Conservation (phyloP, 1,140 invertebrate genomes). For the Leptinotarsa lineolata region DNA sequence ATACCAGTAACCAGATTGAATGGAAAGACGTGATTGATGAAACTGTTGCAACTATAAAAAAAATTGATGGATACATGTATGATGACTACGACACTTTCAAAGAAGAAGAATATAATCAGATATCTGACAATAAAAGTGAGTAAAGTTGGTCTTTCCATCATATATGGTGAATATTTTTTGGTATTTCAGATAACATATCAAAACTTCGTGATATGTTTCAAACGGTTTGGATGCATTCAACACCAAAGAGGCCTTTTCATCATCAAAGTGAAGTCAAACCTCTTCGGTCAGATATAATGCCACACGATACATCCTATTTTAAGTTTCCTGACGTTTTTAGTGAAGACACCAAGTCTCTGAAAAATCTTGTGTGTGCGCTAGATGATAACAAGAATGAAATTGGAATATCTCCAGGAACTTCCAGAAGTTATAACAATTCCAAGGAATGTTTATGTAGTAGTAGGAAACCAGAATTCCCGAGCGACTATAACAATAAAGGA, state of each 20-base stretch:
- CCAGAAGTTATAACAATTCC: conserved; percentile 5
- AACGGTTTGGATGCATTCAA: conserved; percentile 13
- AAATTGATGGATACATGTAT: conserved; percentile 41
- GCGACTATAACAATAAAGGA: neutral
- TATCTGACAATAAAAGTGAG: conserved; percentile 25
- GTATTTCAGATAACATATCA: conserved; percentile 7
- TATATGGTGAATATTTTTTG: neutral
- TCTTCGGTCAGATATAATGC: neutral
- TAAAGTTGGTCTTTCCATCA: neutral
- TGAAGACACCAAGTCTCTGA: neutral
- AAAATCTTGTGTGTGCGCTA: neutral
- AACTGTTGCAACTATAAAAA: conserved; percentile 29
- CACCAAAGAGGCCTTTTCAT: neutral
- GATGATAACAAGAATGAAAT: neutral
- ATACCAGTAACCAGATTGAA: conserved; percentile 17
- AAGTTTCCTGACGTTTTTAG: neutral
- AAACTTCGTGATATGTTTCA: neutral
- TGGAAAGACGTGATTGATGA: conserved; percentile 32
- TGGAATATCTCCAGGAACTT: neutral
- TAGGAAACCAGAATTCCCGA: neutral
- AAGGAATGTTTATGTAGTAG: conserved; percentile 1
- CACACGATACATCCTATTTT: neutral
- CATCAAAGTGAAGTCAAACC: neutral
- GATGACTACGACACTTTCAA: conserved; percentile 41
- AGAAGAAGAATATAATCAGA: conserved; percentile 37